Base-by-base conservation (phyloP, 1,140 invertebrate species). In the Coboldia fuscipes region DNA sequence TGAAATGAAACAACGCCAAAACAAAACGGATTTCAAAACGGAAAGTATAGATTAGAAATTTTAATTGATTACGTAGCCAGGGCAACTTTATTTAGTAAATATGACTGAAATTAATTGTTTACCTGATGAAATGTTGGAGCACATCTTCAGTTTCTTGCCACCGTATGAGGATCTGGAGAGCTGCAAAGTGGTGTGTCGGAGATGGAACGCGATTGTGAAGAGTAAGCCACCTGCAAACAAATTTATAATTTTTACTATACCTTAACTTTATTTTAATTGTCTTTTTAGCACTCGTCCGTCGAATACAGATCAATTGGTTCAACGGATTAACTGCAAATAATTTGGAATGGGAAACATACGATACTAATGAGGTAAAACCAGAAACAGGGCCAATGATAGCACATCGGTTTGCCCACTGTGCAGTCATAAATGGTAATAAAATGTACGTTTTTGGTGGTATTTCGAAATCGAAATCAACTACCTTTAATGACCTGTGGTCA, bases 381-480 rank as follows among this genome's bases (percentile, higher is more conserved):
- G 17, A 30, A 16, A 16, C 15, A 5, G 49, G 62, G 28, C 69
- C 71, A 13, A 70, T 68, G 13, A 89, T 93, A 41, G 75, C 81
- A 3, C 84, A 84, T 53, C 65, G 89, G 39, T 90, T 88, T 60
- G 90, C 86, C 1, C 89, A 94, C 66, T 74, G 83, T 40, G 81
- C 86, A 28, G 88, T 78, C 47, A 72, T 78, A 36, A 67, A 74
- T 51, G 68, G 70, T 31, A 80, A 81, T 56, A 76, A 68, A 3
- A 83, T 96, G 83, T 96, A 85, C 54, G 70, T 96, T 20, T 96
- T 96, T 69, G 90, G 90, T 30, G 90, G 90, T 19, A 92, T 92
- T 1, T 93, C 85, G 43, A 92, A 88, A n/a, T 78, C 80, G 20
- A 78, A 82, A 23, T 78, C 76, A 44, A 96, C 92, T 14, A 88